Evolutionary conservation across 2,797 vertebrate species (phyloP).

Genomic region (Notamacropus eugenii): DNA sequence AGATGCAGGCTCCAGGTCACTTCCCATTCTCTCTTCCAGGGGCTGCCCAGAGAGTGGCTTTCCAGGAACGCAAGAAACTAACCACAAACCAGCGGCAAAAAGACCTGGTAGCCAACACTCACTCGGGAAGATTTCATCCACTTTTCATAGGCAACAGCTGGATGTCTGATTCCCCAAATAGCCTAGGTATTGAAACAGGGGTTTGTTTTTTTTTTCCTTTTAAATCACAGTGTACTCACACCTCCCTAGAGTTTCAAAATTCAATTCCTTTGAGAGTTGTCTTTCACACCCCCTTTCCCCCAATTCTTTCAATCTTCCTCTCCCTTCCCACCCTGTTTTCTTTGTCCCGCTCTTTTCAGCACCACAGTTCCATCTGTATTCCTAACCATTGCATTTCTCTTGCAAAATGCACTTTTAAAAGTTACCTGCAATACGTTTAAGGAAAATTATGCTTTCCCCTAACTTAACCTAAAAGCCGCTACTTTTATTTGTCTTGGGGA

Average conservation of each 20-base stretch:
- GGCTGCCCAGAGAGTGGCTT: slow-evolving; percentile 73
- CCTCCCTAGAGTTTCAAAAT: slow-evolving; percentile 21
- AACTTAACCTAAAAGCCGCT: slow-evolving; percentile 56
- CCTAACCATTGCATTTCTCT: background rate
- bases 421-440: slow-evolving; percentile 74
- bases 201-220: background rate
- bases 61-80: slow-evolving; percentile 79
- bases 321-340: slow-evolving; percentile 74
- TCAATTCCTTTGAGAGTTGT: slow-evolving; percentile 39
- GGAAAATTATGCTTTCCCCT: slow-evolving; percentile 50
- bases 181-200: background rate
- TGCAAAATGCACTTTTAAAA: slow-evolving; percentile 60
- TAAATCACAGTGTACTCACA: slow-evolving; percentile 26
- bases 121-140: slow-evolving; percentile 5
- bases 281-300: slow-evolving; percentile 44
- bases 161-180: slow-evolving; percentile 50
- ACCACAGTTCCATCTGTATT: slow-evolving; percentile 18
- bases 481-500: slow-evolving; percentile 75
- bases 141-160: slow-evolving; percentile 11
- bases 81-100: slow-evolving; percentile 37
- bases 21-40: slow-evolving; percentile 31
- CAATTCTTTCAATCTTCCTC: slow-evolving; percentile 43
- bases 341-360: slow-evolving; percentile 82
- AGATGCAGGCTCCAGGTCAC: slow-evolving; percentile 13
- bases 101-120: slow-evolving; percentile 58